Evolutionary conservation across 1,140 invertebrate genomes (phyloP).

Genomic region (Prorops nasuta): DNA sequence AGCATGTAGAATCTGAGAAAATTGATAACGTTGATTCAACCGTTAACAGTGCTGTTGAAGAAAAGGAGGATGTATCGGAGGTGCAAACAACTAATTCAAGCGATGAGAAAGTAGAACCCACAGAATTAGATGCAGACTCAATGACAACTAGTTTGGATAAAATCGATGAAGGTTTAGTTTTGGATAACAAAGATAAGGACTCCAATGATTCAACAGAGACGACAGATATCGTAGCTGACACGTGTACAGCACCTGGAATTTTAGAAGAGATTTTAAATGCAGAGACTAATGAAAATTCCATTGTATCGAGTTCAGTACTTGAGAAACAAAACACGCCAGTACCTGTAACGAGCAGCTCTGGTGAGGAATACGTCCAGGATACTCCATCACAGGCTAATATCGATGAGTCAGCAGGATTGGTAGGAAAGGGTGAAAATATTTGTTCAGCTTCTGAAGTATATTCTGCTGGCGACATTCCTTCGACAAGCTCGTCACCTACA

Average conservation of each 20-base stretch:
- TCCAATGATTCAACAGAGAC: slow-evolving; percentile 15
- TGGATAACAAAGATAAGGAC: slow-evolving; percentile 16
- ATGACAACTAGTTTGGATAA: slow-evolving; percentile 15
- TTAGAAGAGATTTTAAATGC: slow-evolving; percentile 9
- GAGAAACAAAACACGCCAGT: slow-evolving; percentile 20
- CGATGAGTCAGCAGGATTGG: slow-evolving; percentile 1
- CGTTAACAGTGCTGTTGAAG: too few species aligned
- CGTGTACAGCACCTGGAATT: slow-evolving; percentile 11
- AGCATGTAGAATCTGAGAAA: too few species aligned
- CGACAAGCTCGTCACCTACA: too few species aligned
- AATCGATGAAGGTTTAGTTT: slow-evolving; percentile 9
- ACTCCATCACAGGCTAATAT: slow-evolving; percentile 3
- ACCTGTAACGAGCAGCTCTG: slow-evolving; percentile 27
- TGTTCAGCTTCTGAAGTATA: slow-evolving; percentile 12
- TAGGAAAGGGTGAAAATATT: slow-evolving; percentile 8
- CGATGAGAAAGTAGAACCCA: slow-evolving; percentile 11
- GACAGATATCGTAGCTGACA: slow-evolving; percentile 14
- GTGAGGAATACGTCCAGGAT: slow-evolving; percentile 9
- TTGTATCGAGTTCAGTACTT: slow-evolving; percentile 19
- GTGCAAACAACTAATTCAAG: slow-evolving; percentile 17
- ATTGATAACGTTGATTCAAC: too few species aligned
- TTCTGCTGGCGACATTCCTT: too few species aligned
- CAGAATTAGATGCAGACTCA: slow-evolving; percentile 16
- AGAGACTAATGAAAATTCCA: slow-evolving; percentile 17
- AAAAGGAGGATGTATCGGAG: too few species aligned